Evolutionary conservation across 2,797 vertebrate species (phyloP).

Genomic region (Chelonia mydas): DNA sequence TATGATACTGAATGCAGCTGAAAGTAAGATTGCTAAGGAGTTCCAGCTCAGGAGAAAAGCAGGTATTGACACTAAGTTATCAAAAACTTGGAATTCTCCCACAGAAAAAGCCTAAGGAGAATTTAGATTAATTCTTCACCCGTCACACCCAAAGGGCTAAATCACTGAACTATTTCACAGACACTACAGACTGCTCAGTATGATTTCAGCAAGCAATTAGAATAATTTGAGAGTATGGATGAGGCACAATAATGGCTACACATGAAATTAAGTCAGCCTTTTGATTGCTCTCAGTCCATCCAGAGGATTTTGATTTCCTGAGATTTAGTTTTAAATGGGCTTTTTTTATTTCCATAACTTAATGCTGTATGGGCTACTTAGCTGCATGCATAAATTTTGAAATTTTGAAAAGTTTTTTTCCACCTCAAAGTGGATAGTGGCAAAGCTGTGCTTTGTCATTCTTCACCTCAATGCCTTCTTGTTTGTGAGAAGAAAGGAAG

Average conservation of each 20-base stretch:
- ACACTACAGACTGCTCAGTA: constrained; percentile 30
- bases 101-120: constrained; percentile 35
- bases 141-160: constrained; percentile 51
- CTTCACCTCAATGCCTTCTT: constrained; percentile 34
- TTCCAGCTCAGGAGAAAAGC: constrained; percentile 38
- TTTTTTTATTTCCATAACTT: constrained; percentile 21
- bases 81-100: constrained; percentile 15
- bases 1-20: constrained; percentile 40
- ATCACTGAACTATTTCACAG: constrained; percentile 50
- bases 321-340: constrained; percentile 4
- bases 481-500: constrained; percentile 59
- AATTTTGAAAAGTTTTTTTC: constrained; percentile 40
- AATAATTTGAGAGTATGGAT: constrained; percentile 60
- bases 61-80: constrained; percentile 24
- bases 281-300: constrained; percentile 50
- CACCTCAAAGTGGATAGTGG: constrained; percentile 20
- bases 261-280: constrained; percentile 65
- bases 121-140: constrained; percentile 55
- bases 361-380: constrained; percentile 13
- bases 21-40: constrained; percentile 57
- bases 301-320: constrained; percentile 41
- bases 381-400: constrained; percentile 25
- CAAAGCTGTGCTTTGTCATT: constrained; percentile 20
- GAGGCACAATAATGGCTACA: constrained; percentile 47
- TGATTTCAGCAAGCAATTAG: constrained; percentile 58